A percentile compares a stretch with the other conserved stretches of the same genome.
These are phyloP conservation scores for Xanthostigma xanthostigma DNA, from an alignment of 2,888 invertebrate genomes.

Conservation along the genomic window DNA sequence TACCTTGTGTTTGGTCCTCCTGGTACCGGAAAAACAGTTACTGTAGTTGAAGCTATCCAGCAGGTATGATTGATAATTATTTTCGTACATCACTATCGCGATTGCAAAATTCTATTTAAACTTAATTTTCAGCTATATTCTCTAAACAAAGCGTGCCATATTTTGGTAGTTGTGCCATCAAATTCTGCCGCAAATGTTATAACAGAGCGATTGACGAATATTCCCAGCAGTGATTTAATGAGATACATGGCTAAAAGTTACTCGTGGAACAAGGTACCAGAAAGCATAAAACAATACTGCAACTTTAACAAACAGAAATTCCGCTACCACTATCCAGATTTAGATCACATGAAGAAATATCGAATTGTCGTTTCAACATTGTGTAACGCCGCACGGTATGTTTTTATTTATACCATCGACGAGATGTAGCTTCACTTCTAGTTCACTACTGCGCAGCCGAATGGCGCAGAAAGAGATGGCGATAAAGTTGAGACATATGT, in stretches of 20 bases:
- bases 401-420: constrained; percentile 1
- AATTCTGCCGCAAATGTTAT: constrained; percentile 61
- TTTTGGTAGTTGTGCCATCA: constrained; percentile 52
- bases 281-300: neutral
- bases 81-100: constrained; percentile 11
- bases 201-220: constrained; percentile 25
- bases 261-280: constrained; percentile 19
- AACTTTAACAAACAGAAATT: constrained; percentile 1
- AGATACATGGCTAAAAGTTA: constrained; percentile 30
- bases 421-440: too few relatives aligned
- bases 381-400: constrained; percentile 33
- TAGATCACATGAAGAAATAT: constrained; percentile 27
- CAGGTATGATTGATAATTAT: constrained; percentile 35
- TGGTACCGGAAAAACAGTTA: constrained; percentile 64
- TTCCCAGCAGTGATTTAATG: constrained; percentile 22
- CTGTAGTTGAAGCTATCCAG: constrained; percentile 53
- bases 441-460: too few relatives aligned
- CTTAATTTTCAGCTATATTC: too few relatives aligned
- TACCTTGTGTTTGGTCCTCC: constrained; percentile 81
- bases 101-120: too few relatives aligned
- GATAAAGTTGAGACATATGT: too few relatives aligned
- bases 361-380: constrained; percentile 48
- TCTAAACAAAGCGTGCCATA: constrained; percentile 14
- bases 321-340: neutral
- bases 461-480: too few relatives aligned